Evolutionary conservation across 1,140 invertebrate genomes (phyloP).

Genomic region (Heterodera schachtii): DNA sequence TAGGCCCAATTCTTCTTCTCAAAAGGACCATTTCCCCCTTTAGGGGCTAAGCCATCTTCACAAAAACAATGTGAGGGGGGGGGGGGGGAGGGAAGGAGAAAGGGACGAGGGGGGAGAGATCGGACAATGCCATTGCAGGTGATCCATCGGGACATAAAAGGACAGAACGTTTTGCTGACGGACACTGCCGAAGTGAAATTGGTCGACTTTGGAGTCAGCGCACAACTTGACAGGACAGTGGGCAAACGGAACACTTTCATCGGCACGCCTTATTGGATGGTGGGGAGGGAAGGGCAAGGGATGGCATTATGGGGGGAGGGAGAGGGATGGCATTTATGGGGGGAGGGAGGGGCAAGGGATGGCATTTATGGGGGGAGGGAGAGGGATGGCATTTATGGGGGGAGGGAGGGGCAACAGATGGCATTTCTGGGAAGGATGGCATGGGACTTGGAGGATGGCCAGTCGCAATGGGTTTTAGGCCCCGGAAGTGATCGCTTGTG

Average conservation of each 20-base stretch:
- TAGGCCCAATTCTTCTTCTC: constrained; percentile 20
- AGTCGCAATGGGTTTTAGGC: constrained; percentile 65
- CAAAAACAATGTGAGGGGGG: constrained; percentile 78
- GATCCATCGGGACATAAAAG: constrained; percentile 99
- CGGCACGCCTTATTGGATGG: constrained; percentile 91
- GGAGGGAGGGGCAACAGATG: neutral
- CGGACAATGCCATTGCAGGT: constrained; percentile 68
- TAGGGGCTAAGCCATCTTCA: constrained; percentile 94
- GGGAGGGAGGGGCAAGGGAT: too few relatives aligned
- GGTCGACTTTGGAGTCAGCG: constrained; percentile 99
- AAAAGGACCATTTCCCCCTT: constrained; percentile 23
- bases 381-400: constrained; percentile 22
- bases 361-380: constrained; percentile 11
- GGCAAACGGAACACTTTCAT: constrained; percentile 98
- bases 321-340: constrained; percentile 22
- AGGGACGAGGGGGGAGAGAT: too few relatives aligned
- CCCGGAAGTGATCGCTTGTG: constrained; percentile 95
- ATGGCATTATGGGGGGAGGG: constrained; percentile 15
- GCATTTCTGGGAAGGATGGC: neutral
- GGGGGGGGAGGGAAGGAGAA: neutral
- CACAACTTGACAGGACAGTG: constrained; percentile 97
- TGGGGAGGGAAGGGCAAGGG: constrained; percentile 5
- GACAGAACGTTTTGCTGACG: constrained; percentile 97
- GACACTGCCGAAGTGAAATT: constrained; percentile 99
- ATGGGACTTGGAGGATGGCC: too few relatives aligned